Evolutionary conservation across 2,797 vertebrate species (phyloP), one percentile per base, ranked within the genome.

Genomic region (Enteromius unitaeniatus): DNA sequence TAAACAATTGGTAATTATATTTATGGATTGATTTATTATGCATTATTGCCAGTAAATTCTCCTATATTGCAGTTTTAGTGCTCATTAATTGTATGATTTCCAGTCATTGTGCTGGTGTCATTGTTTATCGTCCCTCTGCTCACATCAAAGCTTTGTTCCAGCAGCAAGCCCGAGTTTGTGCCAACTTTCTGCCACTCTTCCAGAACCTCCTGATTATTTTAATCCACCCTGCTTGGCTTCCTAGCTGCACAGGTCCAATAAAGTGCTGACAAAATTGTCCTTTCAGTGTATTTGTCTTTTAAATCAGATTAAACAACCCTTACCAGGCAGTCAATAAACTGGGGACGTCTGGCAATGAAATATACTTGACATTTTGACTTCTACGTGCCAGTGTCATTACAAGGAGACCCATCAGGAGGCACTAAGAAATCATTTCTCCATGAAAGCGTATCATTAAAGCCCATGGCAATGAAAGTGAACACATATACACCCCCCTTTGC

Each of bases 391-490:
- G 49, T 42, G 15, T 76, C 31, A 83, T 67, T 83, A 76, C 72
- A 76, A 83, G 31, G 53, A 45, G 62, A 60, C 62, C 34, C 78
- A 77, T 83, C 64, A 82, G 58, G 69, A 74, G 80, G 80, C 69
- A 77, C 49, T 68, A 58, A 77, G 51, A 68, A 77, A 72, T 75
- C 2, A 82, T 75, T 82, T 82, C 73, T 58, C 81, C 23, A n/a
- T 77, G 74, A 77, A 77, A 83, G 73, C 62, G 17, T 60, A 58
- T 84, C 42, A 78, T 78, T 84, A 62, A 84, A 78, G 42, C 55
- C 40, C 58, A 51, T 14, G 26, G 72, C 68, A 81, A 37, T 67
- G 73, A 84, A 78, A 78, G 67, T 21, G 73, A 78, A 26, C 42
- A 28, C 65, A 76, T 47, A 83, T 53, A 19, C 23, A 19, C 34